Conservation (phyloP, 2,888 invertebrate genomes). For the Sarcophaga subvicina region DNA sequence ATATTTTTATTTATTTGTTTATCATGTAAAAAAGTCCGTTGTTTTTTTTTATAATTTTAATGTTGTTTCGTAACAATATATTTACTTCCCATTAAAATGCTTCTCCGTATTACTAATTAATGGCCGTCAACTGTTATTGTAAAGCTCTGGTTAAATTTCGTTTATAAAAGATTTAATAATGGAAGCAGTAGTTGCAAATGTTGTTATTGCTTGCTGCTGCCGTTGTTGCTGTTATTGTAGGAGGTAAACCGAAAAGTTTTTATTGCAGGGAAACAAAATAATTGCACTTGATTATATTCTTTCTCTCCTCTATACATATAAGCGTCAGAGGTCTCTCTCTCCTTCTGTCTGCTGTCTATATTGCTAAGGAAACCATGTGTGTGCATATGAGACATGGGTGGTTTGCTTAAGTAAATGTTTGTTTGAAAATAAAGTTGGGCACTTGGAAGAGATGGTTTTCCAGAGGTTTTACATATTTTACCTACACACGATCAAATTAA, state of each 20-base stretch:
- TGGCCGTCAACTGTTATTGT: not conserved
- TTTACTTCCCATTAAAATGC: too few relatives aligned
- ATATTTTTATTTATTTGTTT: too few relatives aligned
- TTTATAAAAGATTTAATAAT: conserved; percentile 36
- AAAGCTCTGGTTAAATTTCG: conserved; percentile 13
- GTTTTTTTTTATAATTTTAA: too few relatives aligned
- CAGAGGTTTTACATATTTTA: not conserved
- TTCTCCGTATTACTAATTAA: too few relatives aligned
- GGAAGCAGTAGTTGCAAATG: not conserved
- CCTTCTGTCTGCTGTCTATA: not conserved
- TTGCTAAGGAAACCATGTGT: conserved; percentile 1
- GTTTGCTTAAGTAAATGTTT: not conserved
- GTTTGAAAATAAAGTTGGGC: conserved; percentile 31
- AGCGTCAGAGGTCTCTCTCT: not conserved
- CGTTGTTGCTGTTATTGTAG: conserved; percentile 15
- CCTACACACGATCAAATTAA: conserved; percentile 43
- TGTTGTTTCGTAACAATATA: too few relatives aligned
- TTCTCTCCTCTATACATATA: not conserved
- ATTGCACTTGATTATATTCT: conserved; percentile 56
- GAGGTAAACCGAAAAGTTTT: conserved; percentile 58
- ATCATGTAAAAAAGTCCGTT: too few relatives aligned
- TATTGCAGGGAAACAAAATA: conserved; percentile 55
- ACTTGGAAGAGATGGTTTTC: conserved; percentile 27
- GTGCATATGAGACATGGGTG: not conserved
- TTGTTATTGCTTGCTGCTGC: not conserved